Evolutionary conservation across 2,888 invertebrate genomes (phyloP), one percentile per base, ranked within the genome.

Genomic region (Pandemis heparana): DNA sequence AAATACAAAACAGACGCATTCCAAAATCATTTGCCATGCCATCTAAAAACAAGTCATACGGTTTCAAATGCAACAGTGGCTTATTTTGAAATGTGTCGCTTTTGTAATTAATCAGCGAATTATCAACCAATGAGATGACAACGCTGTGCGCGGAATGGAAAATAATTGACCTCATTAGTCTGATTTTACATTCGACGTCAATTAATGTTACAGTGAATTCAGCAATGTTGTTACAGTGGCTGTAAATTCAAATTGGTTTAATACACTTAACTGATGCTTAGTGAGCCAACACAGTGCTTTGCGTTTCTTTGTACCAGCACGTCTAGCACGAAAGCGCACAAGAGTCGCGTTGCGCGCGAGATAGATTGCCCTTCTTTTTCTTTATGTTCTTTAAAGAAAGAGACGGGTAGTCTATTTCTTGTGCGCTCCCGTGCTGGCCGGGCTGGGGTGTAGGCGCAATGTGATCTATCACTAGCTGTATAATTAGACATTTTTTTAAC

Each of bases 401-500:
- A 32, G 23, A 32, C 23, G 2, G 2, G 23, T 32, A 32, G 23
- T 4, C 23, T 32, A 2, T 32, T 32, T 32, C 23, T 1, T 32
- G 23, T 32, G 23, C 23, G 23, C 23, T 32, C 1, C 2, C 1
- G 23, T 32, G 23, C 23, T 32, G 23, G 23, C 23, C 2, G 23
- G 23, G 23, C n/a, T 48, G 51, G 16, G 7, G 23, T 32, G 23
- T 59, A 32, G 56, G 62, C 60, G 23, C 39, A 69, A 10, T 32
- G 23, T 32, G 38, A 43, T 63, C 56, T 32, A 41, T 43, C 0
- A 59, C n/a, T 41, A 48, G 39, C 14, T 41, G 53, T 32, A 62
- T 62, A 32, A 38, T 56, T 56, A 69, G 48, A 64, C 59, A 60
- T 62, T 63, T 70, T 16, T 68, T 46, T 46, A 39, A 23, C 32